phyloP scores from a whole-genome alignment of 35 echinoderm and acorn worm species.

The Chiridota heheva region DNA sequence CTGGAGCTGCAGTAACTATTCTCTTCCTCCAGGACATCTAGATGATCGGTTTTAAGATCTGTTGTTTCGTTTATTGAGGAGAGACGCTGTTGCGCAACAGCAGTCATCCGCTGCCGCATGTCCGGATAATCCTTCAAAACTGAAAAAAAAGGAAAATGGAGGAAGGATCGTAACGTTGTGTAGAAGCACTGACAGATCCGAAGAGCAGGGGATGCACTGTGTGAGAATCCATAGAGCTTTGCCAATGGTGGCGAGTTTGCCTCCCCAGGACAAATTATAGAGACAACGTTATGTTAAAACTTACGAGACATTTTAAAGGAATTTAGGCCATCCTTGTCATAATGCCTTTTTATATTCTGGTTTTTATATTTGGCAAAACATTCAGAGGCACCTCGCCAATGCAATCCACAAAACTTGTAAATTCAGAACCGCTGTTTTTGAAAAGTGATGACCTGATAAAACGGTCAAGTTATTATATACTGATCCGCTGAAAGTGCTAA shows the following conservation, averaged over 20 bases:
- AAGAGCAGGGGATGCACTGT: background rate
- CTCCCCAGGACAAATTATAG: background rate
- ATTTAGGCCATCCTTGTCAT: background rate
- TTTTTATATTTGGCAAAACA: too few species aligned
- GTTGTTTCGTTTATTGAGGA: slow-evolving; percentile 31
- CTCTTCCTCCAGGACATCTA: too few species aligned
- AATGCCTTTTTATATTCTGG: too few species aligned
- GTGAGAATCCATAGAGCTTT: background rate
- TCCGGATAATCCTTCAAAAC: slow-evolving; percentile 77
- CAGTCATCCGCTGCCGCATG: slow-evolving; percentile 58
- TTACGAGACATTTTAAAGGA: background rate
- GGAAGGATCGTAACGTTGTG: background rate
- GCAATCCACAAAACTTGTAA: too few species aligned
- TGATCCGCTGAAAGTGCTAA: too few species aligned
- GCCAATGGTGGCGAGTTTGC: background rate
- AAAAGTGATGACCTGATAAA: too few species aligned
- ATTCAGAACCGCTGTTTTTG: too few species aligned
- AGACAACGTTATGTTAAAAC: background rate
- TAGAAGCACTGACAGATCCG: background rate
- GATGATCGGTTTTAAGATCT: too few species aligned
- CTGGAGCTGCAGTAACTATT: too few species aligned
- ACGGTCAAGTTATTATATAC: too few species aligned
- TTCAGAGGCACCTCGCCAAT: too few species aligned
- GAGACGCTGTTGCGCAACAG: slow-evolving; percentile 51
- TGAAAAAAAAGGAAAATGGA: slow-evolving; percentile 10